phyloP scores from a whole-genome alignment of 2,113 vertebrate species.

The Puntigrus tetrazona region DNA sequence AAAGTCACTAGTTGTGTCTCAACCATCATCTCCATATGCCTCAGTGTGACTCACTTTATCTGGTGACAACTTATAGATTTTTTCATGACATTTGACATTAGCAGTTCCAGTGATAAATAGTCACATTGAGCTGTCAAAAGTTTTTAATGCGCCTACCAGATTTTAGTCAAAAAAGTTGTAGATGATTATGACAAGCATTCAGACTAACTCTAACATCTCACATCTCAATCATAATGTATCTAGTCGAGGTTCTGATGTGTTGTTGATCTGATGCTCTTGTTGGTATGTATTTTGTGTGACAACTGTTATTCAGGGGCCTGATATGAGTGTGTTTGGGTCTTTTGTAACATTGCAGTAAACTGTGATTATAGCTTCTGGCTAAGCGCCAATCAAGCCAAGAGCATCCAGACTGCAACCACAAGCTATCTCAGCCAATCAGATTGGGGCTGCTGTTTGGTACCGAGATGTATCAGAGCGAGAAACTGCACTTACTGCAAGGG shows the following conservation, averaged over 20 bases:
- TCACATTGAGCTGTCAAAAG: constrained; percentile 25
- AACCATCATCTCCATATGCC: neutral
- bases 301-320: constrained; percentile 48
- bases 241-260: neutral
- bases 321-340: constrained; percentile 64
- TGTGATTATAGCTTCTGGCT: constrained; percentile 63
- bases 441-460: constrained; percentile 59
- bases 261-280: neutral
- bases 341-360: constrained; percentile 59
- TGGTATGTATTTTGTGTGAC: constrained; percentile 54
- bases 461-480: constrained; percentile 50
- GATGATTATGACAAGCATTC: neutral
- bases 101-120: constrained; percentile 6
- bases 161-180: neutral
- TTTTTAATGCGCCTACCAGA: neutral
- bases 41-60: neutral
- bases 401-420: constrained; percentile 59
- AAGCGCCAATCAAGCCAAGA: constrained; percentile 60
- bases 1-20: neutral
- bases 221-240: constrained; percentile 10
- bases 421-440: constrained; percentile 68
- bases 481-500: constrained; percentile 67
- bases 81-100: constrained; percentile 34
- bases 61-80: constrained; percentile 33
- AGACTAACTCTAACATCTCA: no score